Conservation (phyloP, 92 coral and sea anemone genomes). For the Porites cylindrica region DNA sequence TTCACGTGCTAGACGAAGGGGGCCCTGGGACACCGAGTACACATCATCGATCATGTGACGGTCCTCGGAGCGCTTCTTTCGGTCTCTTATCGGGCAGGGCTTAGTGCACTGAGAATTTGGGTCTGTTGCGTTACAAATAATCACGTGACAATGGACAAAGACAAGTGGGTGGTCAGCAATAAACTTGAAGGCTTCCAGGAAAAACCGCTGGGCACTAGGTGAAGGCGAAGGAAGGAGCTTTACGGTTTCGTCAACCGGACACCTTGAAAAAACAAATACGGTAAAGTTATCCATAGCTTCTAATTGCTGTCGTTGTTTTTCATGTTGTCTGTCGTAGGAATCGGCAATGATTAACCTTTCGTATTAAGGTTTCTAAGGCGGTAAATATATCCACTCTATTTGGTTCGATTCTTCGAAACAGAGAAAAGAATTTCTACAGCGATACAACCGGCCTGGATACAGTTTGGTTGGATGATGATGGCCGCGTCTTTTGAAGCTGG, state of each 20-base stretch:
- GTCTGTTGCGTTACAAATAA: slow-evolving; percentile 43
- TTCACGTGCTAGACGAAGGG: slow-evolving; percentile 4
- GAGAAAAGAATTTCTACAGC: too few species aligned
- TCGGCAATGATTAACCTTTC: too few species aligned
- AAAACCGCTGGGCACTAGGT: slow-evolving; percentile 40
- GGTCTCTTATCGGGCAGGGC: slow-evolving; percentile 42
- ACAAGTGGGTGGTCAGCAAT: slow-evolving; percentile 51
- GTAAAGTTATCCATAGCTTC: too few species aligned
- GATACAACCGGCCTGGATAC: too few species aligned
- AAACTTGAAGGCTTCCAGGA: slow-evolving; percentile 66
- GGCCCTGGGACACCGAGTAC: slow-evolving; percentile 30
- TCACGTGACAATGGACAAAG: slow-evolving; percentile 58
- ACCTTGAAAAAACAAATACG: slow-evolving; percentile 6
- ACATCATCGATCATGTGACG: slow-evolving; percentile 1
- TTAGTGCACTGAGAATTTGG: slow-evolving; percentile 37
- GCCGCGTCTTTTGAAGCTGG: too few species aligned
- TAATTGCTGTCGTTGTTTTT: too few species aligned
- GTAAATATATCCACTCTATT: too few species aligned
- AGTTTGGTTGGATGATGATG: too few species aligned
- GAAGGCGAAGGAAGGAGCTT: slow-evolving; percentile 29
- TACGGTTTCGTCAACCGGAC: slow-evolving; percentile 39
- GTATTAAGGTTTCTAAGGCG: too few species aligned
- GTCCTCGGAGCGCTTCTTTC: slow-evolving; percentile 32
- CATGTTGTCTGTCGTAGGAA: too few species aligned
- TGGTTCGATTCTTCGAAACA: too few species aligned